Evolutionary conservation across 2,888 invertebrate species (phyloP), one percentile per base, ranked within the genome.

Genomic region (Epistrophe grossulariae): DNA sequence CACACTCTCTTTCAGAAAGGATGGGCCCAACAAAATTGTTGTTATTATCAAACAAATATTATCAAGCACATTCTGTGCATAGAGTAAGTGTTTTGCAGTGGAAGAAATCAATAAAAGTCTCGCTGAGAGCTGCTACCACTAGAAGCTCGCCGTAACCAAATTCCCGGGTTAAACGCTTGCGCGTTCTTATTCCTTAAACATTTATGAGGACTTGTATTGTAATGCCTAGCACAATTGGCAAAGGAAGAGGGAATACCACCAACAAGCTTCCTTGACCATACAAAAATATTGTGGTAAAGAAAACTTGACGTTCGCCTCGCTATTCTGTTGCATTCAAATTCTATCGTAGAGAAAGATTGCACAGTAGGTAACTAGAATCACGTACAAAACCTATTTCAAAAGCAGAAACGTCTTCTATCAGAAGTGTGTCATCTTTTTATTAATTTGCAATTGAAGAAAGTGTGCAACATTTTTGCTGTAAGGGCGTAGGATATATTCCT

Each of bases 81-180:
- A 66, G 74, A 76, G 35, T 68, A 57, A 59, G 57, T 66, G 40
- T 74, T 79, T 87, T 87, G 87, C 87, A 87, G 79, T 79, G 64
- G 72, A 83, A 79, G 72, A 83, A 87, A 87, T 87, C 88, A 84
- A 88, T 84, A 84, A 77, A 60, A 70, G 57, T 52, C 55, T 77
- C 73, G 19, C 66, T 60, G 71, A 89, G 82, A 79, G 59, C 64
- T 78, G 62, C 62, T 62, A 50, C 78, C 38, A 64, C 50, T 81
- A 55, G 74, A 50, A 83, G 79, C 87, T 84, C 80, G 80, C 70
- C 80, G 57, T 84, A 80, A 88, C 78, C 52, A 91, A 92, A 92
- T 92, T 92, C 92, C 92, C 92, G 92, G 92, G 92, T 71, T 89
- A 92, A 92, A 91, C 92, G 92, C 92, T 91, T 92, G 92, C 92